These are phyloP conservation scores for Osmerus eperlanus DNA, from an alignment of 2,113 vertebrate species.

Conservation along the genomic window DNA sequence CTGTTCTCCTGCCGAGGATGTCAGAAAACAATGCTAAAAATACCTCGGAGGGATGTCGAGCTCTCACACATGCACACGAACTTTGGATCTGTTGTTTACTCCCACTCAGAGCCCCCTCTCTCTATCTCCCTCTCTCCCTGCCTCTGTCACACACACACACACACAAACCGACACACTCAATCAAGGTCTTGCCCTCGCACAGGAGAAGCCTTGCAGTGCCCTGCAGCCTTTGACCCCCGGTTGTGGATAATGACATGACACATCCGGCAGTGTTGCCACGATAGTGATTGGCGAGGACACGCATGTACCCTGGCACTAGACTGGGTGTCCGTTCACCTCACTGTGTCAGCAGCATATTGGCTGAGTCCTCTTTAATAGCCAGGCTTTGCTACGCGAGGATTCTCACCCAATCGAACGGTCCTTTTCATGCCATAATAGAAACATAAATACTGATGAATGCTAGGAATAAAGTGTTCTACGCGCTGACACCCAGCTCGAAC, in stretches of 20 bases:
- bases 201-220: constrained; percentile 35
- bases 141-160: background rate
- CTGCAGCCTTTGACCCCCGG: constrained; percentile 54
- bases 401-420: constrained; percentile 10
- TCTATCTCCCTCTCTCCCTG: background rate
- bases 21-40: constrained; percentile 58
- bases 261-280: constrained; percentile 50
- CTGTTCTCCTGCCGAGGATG: constrained; percentile 6
- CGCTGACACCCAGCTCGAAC: no score
- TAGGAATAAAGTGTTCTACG: no score
- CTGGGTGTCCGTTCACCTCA: constrained; percentile 18
- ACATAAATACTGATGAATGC: background rate
- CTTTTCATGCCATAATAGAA: background rate
- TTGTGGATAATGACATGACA: constrained; percentile 64
- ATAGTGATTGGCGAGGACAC: constrained; percentile 58
- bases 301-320: constrained; percentile 44
- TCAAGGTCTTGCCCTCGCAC: background rate
- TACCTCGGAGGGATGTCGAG: constrained; percentile 52
- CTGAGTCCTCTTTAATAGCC: constrained; percentile 23
- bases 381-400: background rate
- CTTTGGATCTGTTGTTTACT: constrained; percentile 35
- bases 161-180: background rate
- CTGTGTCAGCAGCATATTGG: constrained; percentile 3
- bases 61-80: constrained; percentile 42
- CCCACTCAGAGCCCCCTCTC: constrained; percentile 19